Base-by-base conservation (phyloP, 35 echinoderm and acorn worm species). In the Apostichopus californicus region DNA sequence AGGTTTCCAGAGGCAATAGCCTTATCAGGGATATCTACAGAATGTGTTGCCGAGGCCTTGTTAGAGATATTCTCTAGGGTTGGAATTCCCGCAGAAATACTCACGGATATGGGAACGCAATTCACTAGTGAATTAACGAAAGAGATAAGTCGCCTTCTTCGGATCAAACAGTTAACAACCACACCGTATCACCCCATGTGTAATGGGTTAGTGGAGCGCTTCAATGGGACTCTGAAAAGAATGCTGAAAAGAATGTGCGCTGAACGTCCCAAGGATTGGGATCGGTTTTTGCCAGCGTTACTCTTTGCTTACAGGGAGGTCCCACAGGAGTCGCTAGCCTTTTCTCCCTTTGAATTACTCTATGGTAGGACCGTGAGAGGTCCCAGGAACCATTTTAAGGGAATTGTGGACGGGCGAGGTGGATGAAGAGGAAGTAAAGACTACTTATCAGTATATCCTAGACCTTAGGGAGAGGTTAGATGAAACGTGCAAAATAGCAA, bases 221-320 rank as follows among this genome's bases (percentile, higher is more conserved):
- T 92, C 57, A 93, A 94, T 81, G 95, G 92, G 1, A 96, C 92
- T 2, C 61, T 91, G 5, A 94, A 94, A 68, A 12, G 60, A 21
- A 94, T 94, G 93, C 58, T 95, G 56, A 85, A 22, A 24, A 9
- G 73, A 3, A 92, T 94, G 95, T 94, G 95, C 58, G 55, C 28
- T 57, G 93, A 92, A 15, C 56, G 82, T 57, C 84, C 93, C 2
- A 14, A 34, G 0, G 95, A 96, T 89, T 96, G 90, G 92, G 95
- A 96, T 70, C 28, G 95, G 6, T 96, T 92, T 73, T 24, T 96
- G 10, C 58, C 78, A 9, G 87, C 95, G 10, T 60, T 93, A 12
- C 81, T 93, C 1, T 95, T 95, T 75, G 94, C 94, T 1, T 95
- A 95, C 56, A 73, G 95, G 56, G 95, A 96, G 66, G 89, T 71